Percentiles rank a stretch among this genome's conserved stretches.
Conservation (phyloP, 2,888 invertebrate genomes). For the Zygothrica quintamaculata region DNA sequence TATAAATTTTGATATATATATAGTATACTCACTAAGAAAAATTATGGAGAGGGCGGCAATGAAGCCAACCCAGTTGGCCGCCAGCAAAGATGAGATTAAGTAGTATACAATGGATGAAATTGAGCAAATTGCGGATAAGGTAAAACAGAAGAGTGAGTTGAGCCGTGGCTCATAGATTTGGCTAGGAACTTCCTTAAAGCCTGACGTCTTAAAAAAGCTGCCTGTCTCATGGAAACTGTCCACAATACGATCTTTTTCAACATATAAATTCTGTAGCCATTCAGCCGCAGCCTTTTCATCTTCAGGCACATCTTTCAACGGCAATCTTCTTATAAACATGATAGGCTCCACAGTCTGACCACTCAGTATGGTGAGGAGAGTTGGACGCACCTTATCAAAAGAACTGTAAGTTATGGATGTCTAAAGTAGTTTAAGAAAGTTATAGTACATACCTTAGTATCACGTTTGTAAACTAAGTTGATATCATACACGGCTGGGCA, state of each 20-base stretch:
- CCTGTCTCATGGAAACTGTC: constrained; percentile 86
- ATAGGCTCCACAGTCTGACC: constrained; percentile 90
- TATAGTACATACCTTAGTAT: constrained; percentile 85
- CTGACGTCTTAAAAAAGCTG: constrained; percentile 91
- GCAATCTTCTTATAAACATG: constrained; percentile 91
- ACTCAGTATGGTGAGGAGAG: constrained; percentile 90
- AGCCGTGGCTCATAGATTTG: constrained; percentile 87
- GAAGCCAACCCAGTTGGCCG: constrained; percentile 55
- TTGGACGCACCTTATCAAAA: constrained; percentile 87
- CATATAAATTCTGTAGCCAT: constrained; percentile 93
- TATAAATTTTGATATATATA: no score
- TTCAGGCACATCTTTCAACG: constrained; percentile 91
- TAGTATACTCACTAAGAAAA: constrained; percentile 34
- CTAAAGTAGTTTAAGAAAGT: constrained; percentile 6
- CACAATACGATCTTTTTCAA: constrained; percentile 89
- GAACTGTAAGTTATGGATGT: background rate
- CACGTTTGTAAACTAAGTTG: constrained; percentile 89
- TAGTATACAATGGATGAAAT: constrained; percentile 39
- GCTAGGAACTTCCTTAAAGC: constrained; percentile 87
- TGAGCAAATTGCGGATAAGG: constrained; percentile 86
- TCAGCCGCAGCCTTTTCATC: constrained; percentile 89
- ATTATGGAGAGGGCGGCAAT: constrained; percentile 22
- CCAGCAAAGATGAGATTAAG: constrained; percentile 43
- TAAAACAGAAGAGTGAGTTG: constrained; percentile 89
- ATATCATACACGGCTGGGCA: constrained; percentile 94